phyloP scores from a whole-genome alignment of 2,797 vertebrate species.

The Margarornis squamiger region DNA sequence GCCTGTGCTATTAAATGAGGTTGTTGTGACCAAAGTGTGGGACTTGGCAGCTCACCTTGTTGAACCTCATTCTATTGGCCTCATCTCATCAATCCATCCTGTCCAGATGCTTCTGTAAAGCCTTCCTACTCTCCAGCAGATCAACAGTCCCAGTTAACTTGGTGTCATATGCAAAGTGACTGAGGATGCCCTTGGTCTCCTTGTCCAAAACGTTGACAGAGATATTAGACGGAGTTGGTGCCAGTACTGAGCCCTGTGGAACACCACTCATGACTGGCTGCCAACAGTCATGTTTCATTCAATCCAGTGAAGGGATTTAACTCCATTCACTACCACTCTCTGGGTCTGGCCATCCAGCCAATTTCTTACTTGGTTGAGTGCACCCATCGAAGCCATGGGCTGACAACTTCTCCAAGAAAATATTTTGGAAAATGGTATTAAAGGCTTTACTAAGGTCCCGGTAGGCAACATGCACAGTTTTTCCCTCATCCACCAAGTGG shows the following conservation, averaged over 20 bases:
- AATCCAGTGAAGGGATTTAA: neutral
- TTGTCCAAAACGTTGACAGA: neutral
- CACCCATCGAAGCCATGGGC: neutral
- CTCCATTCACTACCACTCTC: neutral
- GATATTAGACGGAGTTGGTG: neutral
- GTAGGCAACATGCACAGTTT: neutral
- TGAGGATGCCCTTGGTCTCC: neutral
- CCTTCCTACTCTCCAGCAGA: neutral
- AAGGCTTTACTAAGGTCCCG: neutral
- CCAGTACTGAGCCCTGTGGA: neutral
- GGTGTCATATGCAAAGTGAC: neutral
- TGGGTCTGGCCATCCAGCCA: neutral
- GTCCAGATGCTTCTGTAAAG: neutral
- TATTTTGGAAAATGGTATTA: neutral
- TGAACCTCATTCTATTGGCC: neutral
- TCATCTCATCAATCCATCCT: neutral
- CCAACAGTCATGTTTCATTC: neutral
- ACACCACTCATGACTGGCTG: neutral
- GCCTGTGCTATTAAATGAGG: rapidly evolving
- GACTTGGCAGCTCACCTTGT: neutral
- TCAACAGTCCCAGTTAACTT: neutral
- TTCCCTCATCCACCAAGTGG: neutral
- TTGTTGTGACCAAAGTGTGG: neutral
- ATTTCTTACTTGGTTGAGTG: neutral
- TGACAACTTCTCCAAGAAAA: neutral